These are phyloP conservation scores for Sinohyriopsis cumingii DNA, from an alignment of 2,888 invertebrate genomes.

Conservation along the genomic window DNA sequence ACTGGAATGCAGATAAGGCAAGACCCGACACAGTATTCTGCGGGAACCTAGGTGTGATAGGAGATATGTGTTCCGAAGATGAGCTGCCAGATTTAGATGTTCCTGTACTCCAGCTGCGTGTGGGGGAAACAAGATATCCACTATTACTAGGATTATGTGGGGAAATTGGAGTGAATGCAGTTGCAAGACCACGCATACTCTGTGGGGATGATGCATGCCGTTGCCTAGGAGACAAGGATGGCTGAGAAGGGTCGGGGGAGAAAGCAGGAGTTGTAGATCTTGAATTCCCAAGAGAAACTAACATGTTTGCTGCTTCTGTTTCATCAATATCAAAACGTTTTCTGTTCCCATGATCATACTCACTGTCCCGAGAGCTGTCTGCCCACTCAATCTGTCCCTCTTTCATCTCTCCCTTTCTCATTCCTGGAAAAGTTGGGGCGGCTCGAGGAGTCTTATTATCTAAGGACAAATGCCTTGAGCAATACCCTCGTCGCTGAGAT, in stretches of 20 bases:
- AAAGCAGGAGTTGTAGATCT: slow-evolving; percentile 94
- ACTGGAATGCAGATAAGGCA: slow-evolving; percentile 49
- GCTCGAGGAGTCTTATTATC: slow-evolving; percentile 78
- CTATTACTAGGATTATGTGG: slow-evolving; percentile 62
- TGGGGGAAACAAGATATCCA: slow-evolving; percentile 57
- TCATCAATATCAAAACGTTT: slow-evolving; percentile 83
- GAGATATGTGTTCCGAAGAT: slow-evolving; percentile 65
- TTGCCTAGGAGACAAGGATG: slow-evolving; percentile 34
- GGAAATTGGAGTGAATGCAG: slow-evolving; percentile 91
- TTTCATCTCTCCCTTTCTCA: slow-evolving; percentile 66
- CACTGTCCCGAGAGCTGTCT: slow-evolving; percentile 88
- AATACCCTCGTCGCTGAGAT: slow-evolving; percentile 96
- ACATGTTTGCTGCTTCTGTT: slow-evolving; percentile 96
- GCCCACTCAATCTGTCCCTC: slow-evolving; percentile 81
- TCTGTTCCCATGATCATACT: slow-evolving; percentile 75
- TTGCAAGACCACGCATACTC: slow-evolving; percentile 75
- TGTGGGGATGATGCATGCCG: slow-evolving; percentile 62
- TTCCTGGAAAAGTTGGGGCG: slow-evolving; percentile 59
- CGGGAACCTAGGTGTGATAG: slow-evolving; percentile 59
- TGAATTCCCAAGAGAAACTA: slow-evolving; percentile 94
- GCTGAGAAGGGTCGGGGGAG: slow-evolving; percentile 59
- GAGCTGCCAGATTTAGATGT: slow-evolving; percentile 65
- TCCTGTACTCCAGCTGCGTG: slow-evolving; percentile 61
- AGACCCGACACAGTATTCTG: slow-evolving; percentile 19
- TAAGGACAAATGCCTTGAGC: slow-evolving; percentile 95